Evolutionary conservation across 2,797 vertebrate genomes (phyloP), one percentile per base, ranked within the genome.

Genomic region (Brachyrhaphis roseni): DNA sequence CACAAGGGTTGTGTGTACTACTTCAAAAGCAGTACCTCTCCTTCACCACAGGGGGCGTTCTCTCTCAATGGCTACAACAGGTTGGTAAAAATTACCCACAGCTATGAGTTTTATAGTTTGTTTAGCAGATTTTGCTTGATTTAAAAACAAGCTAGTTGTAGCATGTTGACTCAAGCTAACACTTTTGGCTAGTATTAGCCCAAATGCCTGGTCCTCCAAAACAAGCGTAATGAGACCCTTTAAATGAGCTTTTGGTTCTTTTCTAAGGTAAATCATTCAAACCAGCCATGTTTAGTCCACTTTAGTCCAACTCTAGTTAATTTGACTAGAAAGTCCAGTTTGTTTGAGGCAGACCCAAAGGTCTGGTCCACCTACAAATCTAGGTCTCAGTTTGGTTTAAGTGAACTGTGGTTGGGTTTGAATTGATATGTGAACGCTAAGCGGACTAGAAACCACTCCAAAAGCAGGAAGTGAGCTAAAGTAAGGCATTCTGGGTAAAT

Each of bases 61-160:
- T 99, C 98, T 6, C 95, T 99, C 87, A 98, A 95, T 0, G 98
- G 98, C 80, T 99, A 99, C 89, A 98, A 99, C 96, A 97, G 98
- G 98, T 98, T 74, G 93, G 97, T 89, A 15, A 31, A 23, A 23
- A 39, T 66, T 66, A 23, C 3, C 28, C 62, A 10, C 62, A 64
- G 28, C 15, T 2, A 36, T 31, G 23, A 51, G 41, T 45, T 70
- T n/a, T 16, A 43, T 39, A 23, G 8, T 36, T 68, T 68, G 66
- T 13, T 45, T 15, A 7, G 12, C 26, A 23, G 36, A 36, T 4
- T 23, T 39, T 68, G 34, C 64, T 26, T 11, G 36, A 68, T 62
- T 23, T 23, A 5, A 23, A 36, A 68, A 39, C 36, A 68, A 41
- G 26, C 4, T 12, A n/a, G 39, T n/a, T 51, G 4, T 0, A 66